phyloP scores from a whole-genome alignment of 2,113 vertebrate species.

The Meriones unguiculatus region DNA sequence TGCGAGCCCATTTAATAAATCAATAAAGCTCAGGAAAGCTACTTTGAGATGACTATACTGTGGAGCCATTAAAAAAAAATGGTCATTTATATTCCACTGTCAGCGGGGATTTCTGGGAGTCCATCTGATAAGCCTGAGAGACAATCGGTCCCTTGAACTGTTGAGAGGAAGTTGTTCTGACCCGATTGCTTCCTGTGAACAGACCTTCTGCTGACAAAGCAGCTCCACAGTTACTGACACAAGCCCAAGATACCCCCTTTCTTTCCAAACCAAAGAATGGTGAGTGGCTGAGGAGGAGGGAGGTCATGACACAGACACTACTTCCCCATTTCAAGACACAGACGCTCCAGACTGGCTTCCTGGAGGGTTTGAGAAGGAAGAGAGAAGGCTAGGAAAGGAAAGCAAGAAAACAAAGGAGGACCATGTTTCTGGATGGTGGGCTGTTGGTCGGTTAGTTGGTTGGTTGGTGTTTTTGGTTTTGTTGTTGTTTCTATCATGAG shows the following conservation, averaged over 20 bases:
- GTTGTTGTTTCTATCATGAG: neutral
- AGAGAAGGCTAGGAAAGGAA: neutral
- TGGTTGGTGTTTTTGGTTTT: neutral
- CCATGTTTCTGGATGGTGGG: neutral
- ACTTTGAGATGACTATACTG: constrained; percentile 12
- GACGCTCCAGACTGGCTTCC: constrained; percentile 17
- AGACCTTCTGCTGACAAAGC: constrained; percentile 63
- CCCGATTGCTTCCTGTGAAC: constrained; percentile 78
- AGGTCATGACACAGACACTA: neutral
- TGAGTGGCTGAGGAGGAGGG: neutral
- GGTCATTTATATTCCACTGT: constrained; percentile 23
- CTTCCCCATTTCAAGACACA: constrained; percentile 42
- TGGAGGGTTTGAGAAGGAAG: neutral
- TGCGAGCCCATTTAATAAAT: constrained; percentile 31
- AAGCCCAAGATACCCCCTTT: neutral
- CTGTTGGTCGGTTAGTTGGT: neutral
- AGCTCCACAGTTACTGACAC: constrained; percentile 44
- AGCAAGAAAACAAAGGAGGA: neutral
- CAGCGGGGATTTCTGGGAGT: constrained; percentile 53
- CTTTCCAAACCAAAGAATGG: constrained; percentile 47
- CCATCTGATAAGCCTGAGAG: constrained; percentile 66
- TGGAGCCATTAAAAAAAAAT: neutral
- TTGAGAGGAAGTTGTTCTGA: constrained; percentile 76
- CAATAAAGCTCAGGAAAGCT: neutral
- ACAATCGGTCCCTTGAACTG: constrained; percentile 66